Evolutionary conservation across 1,140 invertebrate species (phyloP).

Genomic region (Drosophila equinoxialis): DNA sequence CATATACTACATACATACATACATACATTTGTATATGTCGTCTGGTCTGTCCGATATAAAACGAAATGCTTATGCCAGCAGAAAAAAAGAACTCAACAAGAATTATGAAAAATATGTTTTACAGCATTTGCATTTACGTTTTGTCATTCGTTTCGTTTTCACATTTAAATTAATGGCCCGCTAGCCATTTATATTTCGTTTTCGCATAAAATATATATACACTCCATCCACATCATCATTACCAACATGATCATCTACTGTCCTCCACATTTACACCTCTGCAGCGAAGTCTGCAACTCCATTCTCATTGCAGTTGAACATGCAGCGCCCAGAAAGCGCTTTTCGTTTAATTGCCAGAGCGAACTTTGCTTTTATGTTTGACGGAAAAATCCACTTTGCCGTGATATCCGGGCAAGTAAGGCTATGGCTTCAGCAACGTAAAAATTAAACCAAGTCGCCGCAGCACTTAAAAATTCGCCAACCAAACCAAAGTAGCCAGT

Average conservation of each 20-base stretch:
- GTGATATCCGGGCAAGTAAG: slow-evolving; percentile 63
- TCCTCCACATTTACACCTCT: slow-evolving; percentile 16
- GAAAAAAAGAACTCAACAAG: slow-evolving; percentile 43
- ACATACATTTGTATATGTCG: slow-evolving; percentile 13
- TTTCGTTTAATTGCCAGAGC: slow-evolving; percentile 48
- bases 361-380: slow-evolving; percentile 76
- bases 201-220: slow-evolving; percentile 53
- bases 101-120: slow-evolving; percentile 59
- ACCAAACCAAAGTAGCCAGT: not conserved
- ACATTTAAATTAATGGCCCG: slow-evolving; percentile 74
- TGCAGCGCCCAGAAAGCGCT: slow-evolving; percentile 25
- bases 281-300: not conserved
- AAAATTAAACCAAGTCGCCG: slow-evolving; percentile 55
- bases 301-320: slow-evolving; percentile 28
- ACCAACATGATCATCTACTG: not conserved
- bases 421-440: slow-evolving; percentile 29
- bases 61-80: slow-evolving; percentile 68
- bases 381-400: slow-evolving; percentile 80
- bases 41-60: slow-evolving; percentile 27
- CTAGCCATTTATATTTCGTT: slow-evolving; percentile 74
- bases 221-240: slow-evolving; percentile 13
- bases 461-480: slow-evolving; percentile 63
- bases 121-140: slow-evolving; percentile 37
- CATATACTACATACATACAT: too few species aligned
- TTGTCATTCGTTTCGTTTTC: slow-evolving; percentile 33